These are phyloP conservation scores for Frankliniella intonsa DNA, from an alignment of 2,888 invertebrate genomes.

Conservation along the genomic window DNA sequence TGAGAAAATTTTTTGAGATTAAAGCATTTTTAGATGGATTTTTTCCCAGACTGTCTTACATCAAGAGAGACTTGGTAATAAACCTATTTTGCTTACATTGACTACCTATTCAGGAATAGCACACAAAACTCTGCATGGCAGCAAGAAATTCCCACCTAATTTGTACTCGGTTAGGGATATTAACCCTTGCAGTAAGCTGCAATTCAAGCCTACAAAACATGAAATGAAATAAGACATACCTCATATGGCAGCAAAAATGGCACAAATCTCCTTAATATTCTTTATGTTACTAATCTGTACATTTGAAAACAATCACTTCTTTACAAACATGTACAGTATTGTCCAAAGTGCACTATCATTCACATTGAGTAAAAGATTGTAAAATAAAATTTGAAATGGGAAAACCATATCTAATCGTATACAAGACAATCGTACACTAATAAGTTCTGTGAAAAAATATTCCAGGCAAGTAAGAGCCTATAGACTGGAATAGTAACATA, in stretches of 20 bases:
- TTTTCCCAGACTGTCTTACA: no score
- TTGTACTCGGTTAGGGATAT: neutral
- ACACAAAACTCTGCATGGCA: neutral
- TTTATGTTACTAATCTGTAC: neutral
- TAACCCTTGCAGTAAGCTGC: neutral
- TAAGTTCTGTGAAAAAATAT: slow-evolving; percentile 18
- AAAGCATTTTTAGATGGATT: no score
- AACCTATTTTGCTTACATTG: no score
- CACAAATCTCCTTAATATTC: neutral
- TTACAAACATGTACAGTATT: slow-evolving; percentile 19
- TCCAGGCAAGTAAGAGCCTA: neutral
- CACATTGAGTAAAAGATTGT: slow-evolving; percentile 4
- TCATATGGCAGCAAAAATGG: slow-evolving; percentile 8
- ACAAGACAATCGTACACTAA: neutral
- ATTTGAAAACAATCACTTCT: slow-evolving; percentile 3
- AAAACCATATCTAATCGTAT: neutral
- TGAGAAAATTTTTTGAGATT: no score
- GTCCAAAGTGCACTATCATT: slow-evolving; percentile 19
- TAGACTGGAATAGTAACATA: neutral
- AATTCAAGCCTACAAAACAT: neutral
- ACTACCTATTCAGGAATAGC: neutral
- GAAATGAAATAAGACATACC: neutral
- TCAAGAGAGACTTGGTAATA: no score
- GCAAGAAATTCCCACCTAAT: neutral
- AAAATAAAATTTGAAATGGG: slow-evolving; percentile 11